A percentile compares a stretch with the other conserved stretches of the same genome.
These are phyloP conservation scores for Carettochelys insculpta DNA, from an alignment of 2,113 vertebrate species.

Conservation along the genomic window DNA sequence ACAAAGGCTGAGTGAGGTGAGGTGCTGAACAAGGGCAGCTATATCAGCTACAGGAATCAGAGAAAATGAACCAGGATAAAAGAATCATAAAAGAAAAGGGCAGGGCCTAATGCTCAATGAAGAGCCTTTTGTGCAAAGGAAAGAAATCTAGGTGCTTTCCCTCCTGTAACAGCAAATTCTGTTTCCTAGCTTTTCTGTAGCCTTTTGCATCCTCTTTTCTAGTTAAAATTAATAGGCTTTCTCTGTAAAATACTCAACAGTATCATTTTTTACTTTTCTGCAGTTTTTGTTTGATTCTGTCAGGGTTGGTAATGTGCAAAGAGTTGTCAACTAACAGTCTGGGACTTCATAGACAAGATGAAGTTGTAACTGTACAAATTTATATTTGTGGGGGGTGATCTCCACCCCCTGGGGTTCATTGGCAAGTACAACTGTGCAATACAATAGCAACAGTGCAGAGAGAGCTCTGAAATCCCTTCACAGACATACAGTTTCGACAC, in stretches of 20 bases:
- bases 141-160: background rate
- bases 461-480: background rate
- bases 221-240: background rate
- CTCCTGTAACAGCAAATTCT: background rate
- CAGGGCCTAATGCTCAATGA: background rate
- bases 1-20: background rate
- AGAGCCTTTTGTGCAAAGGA: background rate
- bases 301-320: rapidly evolving
- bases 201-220: background rate
- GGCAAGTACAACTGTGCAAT: background rate
- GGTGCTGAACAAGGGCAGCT: background rate
- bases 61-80: background rate
- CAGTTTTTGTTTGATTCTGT: background rate
- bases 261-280: background rate
- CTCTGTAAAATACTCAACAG: background rate
- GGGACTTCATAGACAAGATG: rapidly evolving
- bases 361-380: rapidly evolving
- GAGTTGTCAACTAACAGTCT: background rate
- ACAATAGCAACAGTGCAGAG: background rate
- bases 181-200: background rate
- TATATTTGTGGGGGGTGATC: background rate
- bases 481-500: background rate
- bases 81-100: background rate
- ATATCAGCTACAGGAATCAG: background rate
- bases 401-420: background rate